These are phyloP conservation scores for Pollachius pollachius DNA, from an alignment of 2,113 vertebrate species.

Conservation along the genomic window DNA sequence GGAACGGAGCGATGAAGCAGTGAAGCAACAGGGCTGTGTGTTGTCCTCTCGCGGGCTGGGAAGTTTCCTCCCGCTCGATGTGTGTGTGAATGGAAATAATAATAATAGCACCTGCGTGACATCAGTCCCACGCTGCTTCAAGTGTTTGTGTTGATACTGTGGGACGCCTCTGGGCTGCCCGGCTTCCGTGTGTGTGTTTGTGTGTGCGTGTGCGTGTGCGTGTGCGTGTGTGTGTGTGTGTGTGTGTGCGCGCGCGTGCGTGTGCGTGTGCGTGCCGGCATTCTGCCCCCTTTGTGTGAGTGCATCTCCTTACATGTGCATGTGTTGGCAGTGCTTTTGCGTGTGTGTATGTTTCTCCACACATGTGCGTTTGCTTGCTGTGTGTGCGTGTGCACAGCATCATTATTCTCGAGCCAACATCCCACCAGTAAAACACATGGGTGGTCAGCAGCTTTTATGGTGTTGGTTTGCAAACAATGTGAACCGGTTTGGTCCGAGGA, in stretches of 20 bases:
- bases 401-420: slow-evolving; percentile 43
- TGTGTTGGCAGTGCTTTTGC: too few species aligned
- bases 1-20: too few species aligned
- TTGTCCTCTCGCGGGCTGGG: slow-evolving; percentile 27
- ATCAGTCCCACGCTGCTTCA: slow-evolving; percentile 56
- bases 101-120: slow-evolving; percentile 38
- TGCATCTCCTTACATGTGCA: too few species aligned
- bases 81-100: slow-evolving; percentile 34
- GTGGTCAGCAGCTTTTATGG: slow-evolving; percentile 62
- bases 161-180: neutral
- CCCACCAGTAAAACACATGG: slow-evolving; percentile 64
- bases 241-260: neutral
- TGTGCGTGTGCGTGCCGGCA: too few species aligned
- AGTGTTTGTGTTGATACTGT: slow-evolving; percentile 27
- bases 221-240: neutral
- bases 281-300: too few species aligned
- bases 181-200: neutral
- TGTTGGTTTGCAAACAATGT: slow-evolving; percentile 46
- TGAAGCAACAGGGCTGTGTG: too few species aligned
- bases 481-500: slow-evolving; percentile 27
- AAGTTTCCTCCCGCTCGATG: slow-evolving; percentile 11
- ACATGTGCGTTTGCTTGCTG: neutral
- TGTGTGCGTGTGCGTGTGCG: neutral
- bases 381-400: slow-evolving; percentile 34
- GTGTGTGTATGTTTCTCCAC: too few species aligned